Percentiles rank a stretch among this genome's conserved stretches.
phyloP scores from a whole-genome alignment of 2,113 vertebrate genomes.

The Etheostoma cragini region DNA sequence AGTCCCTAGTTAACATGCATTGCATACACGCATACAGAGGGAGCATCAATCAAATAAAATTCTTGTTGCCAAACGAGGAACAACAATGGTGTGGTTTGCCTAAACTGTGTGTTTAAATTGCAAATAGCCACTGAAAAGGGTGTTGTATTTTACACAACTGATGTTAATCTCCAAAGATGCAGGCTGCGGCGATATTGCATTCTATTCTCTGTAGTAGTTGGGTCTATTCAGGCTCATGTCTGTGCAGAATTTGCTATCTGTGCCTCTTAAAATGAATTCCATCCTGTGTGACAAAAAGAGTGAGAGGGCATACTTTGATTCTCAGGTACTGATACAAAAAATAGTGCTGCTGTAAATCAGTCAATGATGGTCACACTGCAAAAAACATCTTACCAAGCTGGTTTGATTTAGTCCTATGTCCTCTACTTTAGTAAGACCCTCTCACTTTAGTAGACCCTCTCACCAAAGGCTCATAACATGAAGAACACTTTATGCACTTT shows the following conservation, averaged over 20 bases:
- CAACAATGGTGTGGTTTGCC: not conserved
- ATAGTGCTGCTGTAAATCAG: not conserved
- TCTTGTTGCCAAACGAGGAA: not conserved
- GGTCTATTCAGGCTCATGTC: slow-evolving; percentile 18
- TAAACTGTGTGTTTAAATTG: not conserved
- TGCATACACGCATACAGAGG: not conserved
- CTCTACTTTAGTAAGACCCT: not conserved
- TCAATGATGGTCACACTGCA: not conserved
- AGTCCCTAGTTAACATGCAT: not conserved
- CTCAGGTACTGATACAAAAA: not conserved
- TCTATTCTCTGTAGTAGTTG: not conserved
- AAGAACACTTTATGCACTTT: too few relatives aligned
- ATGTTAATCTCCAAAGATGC: slow-evolving; percentile 19
- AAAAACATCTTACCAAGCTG: not conserved
- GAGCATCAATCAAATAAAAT: not conserved
- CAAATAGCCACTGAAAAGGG: not conserved
- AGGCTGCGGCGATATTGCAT: not conserved
- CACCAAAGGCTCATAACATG: too few relatives aligned
- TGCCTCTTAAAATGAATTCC: slow-evolving; percentile 17
- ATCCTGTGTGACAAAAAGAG: slow-evolving; percentile 20
- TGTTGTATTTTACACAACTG: not conserved
- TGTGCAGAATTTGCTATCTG: slow-evolving; percentile 12
- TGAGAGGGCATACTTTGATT: not conserved
- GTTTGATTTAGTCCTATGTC: not conserved
- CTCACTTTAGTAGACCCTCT: too few relatives aligned